phyloP scores from a whole-genome alignment of 2,797 vertebrate species.

The Leuciscus waleckii region DNA sequence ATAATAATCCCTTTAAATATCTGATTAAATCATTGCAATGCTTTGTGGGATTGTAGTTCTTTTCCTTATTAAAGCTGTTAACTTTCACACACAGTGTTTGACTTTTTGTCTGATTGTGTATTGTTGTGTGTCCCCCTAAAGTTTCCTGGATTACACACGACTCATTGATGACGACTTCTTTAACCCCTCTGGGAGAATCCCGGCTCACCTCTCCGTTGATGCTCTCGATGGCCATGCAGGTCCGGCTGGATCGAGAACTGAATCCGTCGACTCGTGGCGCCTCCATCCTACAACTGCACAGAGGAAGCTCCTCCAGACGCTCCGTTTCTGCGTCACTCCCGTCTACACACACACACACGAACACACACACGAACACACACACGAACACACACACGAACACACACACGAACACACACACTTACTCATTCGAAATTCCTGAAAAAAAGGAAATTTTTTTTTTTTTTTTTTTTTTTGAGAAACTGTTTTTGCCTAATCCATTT shows the following conservation, averaged over 20 bases:
- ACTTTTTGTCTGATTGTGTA: too few relatives aligned
- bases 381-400: too few relatives aligned
- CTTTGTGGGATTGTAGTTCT: not conserved
- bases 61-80: not conserved
- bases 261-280: conserved; percentile 88
- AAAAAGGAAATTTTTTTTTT: too few relatives aligned
- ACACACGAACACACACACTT: too few relatives aligned
- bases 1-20: too few relatives aligned
- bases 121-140: not conserved
- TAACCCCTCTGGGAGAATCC: too few relatives aligned
- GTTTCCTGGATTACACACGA: not conserved
- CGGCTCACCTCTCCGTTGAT: conserved; percentile 85
- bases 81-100: too few relatives aligned
- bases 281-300: conserved; percentile 95
- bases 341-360: conserved; percentile 67
- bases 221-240: conserved; percentile 92
- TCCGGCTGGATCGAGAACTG: conserved; percentile 78
- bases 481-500: too few relatives aligned
- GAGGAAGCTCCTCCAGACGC: conserved; percentile 88
- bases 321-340: conserved; percentile 89
- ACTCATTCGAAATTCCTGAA: too few relatives aligned
- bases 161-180: too few relatives aligned
- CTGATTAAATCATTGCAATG: not conserved
- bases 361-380: not conserved
- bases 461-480: too few relatives aligned